Evolutionary conservation across 2,113 vertebrate genomes (phyloP).

Genomic region (Clinocottus analis): DNA sequence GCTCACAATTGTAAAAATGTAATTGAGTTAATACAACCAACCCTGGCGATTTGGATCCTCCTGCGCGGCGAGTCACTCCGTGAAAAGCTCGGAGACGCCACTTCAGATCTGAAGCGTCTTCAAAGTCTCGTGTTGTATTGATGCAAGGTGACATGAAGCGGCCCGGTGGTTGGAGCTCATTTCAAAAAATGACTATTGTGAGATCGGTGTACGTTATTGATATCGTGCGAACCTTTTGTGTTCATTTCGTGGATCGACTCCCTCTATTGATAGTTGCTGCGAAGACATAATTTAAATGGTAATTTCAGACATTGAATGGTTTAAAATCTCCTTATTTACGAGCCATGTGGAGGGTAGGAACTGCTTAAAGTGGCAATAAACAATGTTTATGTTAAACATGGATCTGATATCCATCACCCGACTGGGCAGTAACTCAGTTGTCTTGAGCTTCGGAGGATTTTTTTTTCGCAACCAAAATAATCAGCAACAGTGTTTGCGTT

Average conservation of each 20-base stretch:
- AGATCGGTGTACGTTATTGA: constrained; percentile 2
- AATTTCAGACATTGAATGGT: background rate
- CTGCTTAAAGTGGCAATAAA: constrained; percentile 4
- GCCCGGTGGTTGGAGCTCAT: constrained; percentile 12
- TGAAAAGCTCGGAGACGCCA: constrained; percentile 42
- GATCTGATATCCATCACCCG: background rate
- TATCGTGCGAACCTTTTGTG: background rate
- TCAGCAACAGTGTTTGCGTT: background rate
- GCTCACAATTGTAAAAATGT: constrained; percentile 78
- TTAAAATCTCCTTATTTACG: constrained; percentile 5
- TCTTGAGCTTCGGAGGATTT: background rate
- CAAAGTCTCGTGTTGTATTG: constrained; percentile 20
- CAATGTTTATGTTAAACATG: background rate
- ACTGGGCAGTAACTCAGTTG: background rate
- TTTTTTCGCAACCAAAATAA: background rate
- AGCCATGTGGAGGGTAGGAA: background rate
- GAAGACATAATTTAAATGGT: background rate
- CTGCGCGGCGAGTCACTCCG: constrained; percentile 52
- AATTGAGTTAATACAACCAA: constrained; percentile 75
- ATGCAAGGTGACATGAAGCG: constrained; percentile 31
- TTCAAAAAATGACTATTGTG: constrained; percentile 2
- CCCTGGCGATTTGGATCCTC: constrained; percentile 64
- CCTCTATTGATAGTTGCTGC: background rate
- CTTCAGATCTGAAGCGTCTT: constrained; percentile 48
- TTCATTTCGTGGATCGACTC: background rate